Base-by-base conservation (phyloP, 2,797 vertebrate genomes). In the Bucorvus abyssinicus region DNA sequence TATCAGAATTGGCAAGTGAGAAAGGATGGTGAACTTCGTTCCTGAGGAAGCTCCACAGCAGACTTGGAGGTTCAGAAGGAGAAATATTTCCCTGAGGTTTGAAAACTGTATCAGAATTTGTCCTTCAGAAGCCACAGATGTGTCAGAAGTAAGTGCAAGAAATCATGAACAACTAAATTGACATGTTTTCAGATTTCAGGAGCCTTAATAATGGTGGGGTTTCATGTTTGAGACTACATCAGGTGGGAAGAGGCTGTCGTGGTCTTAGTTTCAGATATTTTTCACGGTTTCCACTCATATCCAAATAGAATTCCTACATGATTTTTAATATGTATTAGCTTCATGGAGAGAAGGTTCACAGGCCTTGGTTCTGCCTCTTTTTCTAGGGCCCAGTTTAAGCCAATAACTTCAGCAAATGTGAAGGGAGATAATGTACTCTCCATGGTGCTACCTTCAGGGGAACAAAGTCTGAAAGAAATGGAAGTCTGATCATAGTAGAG, bases 361-460 rank as follows among this genome's bases (percentile, higher is more conserved):
- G 30, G 7, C 8, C 64, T 70, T 60, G 16, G 3, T 67, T 90
- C 63, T 87, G 4, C 9, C 23, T 42, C 27, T 57, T 71, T 21
- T 56, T 64, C 21, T 52, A 60, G 14, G 13, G 19, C 22, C 7
- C 5, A 32, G 5, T 29, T 77, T 44, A 47, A 55, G n/a, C 11
- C 47, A 85, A 13, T 50, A 13, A 34, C 19, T 91, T 47, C 5
- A 19, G 27, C 11, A 76, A 67, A 70, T 18, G 4, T 34, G 44
- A 84, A 67, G 36, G 26, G 18, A 59, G 21, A 36, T n/a, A 14
- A 15, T 80, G 20, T 29, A 29, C 13, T 57, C 59, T 56, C 7
- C 27, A 40, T 5, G 19, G 6, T 67, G 20, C 6, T 84, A 4
- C 29, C 17, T 52, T 56, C 0, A 0, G 12, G 21, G 15, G 7